A percentile compares a stretch with the other conserved stretches of the same genome.
Evolutionary conservation across 2,113 vertebrate genomes (phyloP).

Genomic region (Phoxinus phoxinus): DNA sequence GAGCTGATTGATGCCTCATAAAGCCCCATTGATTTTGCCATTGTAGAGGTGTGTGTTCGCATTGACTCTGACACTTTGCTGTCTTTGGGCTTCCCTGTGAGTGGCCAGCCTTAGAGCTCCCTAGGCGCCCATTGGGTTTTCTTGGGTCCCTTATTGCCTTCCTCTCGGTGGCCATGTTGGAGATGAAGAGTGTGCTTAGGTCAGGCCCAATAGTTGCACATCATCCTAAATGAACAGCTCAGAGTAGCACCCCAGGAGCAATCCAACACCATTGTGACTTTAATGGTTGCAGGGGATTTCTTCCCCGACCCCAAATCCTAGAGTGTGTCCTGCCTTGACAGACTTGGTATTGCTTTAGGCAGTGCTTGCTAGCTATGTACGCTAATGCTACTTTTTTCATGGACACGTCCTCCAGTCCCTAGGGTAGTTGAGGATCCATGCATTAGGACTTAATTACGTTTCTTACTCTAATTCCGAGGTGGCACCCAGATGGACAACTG

Average conservation of each 20-base stretch:
- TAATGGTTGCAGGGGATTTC: constrained; percentile 60
- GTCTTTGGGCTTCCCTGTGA: constrained; percentile 76
- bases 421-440: constrained; percentile 29
- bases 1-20: constrained; percentile 80
- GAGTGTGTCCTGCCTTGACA: constrained; percentile 32
- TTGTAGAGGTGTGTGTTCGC: constrained; percentile 80
- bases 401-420: background rate
- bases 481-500: constrained; percentile 60
- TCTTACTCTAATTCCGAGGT: constrained; percentile 44
- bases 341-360: constrained; percentile 1
- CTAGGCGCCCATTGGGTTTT: constrained; percentile 67
- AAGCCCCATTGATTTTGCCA: constrained; percentile 82
- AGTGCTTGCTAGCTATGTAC: background rate
- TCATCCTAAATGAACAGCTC: constrained; percentile 80
- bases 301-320: constrained; percentile 40
- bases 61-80: constrained; percentile 81
- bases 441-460: constrained; percentile 61
- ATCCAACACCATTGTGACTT: constrained; percentile 71
- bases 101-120: constrained; percentile 74
- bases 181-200: constrained; percentile 71
- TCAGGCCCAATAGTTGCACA: constrained; percentile 73
- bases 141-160: constrained; percentile 69
- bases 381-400: constrained; percentile 25
- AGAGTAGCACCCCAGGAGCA: constrained; percentile 69
- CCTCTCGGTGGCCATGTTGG: constrained; percentile 60